These are phyloP conservation scores for Tyto alba DNA, from an alignment of 2,113 vertebrate species.

Conservation along the genomic window DNA sequence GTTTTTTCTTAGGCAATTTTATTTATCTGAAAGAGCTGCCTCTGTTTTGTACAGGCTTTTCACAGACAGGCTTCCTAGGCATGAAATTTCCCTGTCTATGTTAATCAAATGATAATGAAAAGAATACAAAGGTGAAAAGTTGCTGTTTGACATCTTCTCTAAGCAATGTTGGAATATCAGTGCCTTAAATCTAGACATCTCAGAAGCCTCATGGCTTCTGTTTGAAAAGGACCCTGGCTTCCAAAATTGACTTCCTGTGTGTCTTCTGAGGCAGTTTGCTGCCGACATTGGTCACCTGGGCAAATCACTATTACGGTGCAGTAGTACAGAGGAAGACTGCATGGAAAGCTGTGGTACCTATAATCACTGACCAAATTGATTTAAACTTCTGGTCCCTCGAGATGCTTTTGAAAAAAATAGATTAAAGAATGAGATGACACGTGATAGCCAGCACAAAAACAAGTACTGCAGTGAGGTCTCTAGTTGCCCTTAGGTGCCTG, in stretches of 20 bases:
- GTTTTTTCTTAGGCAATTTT: not conserved
- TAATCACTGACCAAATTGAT: not conserved
- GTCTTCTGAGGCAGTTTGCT: not conserved
- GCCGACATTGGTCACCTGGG: not conserved
- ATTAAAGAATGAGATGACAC: not conserved
- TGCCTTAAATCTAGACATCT: not conserved
- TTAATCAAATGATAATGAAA: not conserved
- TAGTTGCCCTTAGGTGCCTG: not conserved
- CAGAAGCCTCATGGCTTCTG: not conserved
- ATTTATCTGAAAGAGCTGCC: not conserved
- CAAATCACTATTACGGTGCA: rapidly evolving
- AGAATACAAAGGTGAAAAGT: not conserved
- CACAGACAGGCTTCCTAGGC: not conserved
- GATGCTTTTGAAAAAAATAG: not conserved
- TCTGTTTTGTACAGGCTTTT: not conserved
- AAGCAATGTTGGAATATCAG: not conserved
- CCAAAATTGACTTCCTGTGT: not conserved
- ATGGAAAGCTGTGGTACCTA: not conserved
- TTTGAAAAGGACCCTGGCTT: not conserved
- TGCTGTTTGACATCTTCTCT: not conserved
- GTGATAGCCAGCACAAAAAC: not conserved
- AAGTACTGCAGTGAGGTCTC: not conserved
- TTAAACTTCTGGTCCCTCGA: not conserved
- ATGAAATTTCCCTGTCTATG: not conserved
- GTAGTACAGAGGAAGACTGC: not conserved